Evolutionary conservation across 2,797 vertebrate species (phyloP), one percentile per base, ranked within the genome.

Genomic region (Cynodonichthys magdalenae): DNA sequence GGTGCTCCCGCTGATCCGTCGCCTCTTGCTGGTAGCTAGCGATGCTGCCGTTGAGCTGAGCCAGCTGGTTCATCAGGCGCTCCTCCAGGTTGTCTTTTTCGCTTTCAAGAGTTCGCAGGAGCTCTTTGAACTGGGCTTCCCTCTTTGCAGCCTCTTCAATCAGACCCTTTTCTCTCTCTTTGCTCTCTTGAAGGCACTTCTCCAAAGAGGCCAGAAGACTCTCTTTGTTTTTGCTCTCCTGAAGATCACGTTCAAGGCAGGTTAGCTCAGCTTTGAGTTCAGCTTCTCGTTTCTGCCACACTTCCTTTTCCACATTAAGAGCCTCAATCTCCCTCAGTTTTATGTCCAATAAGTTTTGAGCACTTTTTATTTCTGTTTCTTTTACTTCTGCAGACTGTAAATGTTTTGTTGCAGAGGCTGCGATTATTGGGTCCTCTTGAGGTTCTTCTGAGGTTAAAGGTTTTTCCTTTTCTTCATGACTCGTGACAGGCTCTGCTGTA

Each of bases 11-110:
- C 68, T 94, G 87, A 66, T 97, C 95, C 1, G 92, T 84, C 0
- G 92, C 91, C 73, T 98, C 95, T 77, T 99, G 97, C 84, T 98
- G 97, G 75, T 98, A 99, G 86, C 95, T 94, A 0, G 96, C 98
- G 11, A 99, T 98, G 79, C 95, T 98, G 34, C 98, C 97, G n/a
- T 99, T 99, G 55, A 99, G 94, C 86, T 98, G 96, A 46, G 98
- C 97, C 84, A 99, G 69, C 70, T 99, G 97, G 89, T 99, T 96
- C 98, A 99, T 99, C 41, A 99, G 92, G 63, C 94, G 92, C 79
- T 99, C 98, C 88, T 99, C 98, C 59, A 99, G 89, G 72, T 99
- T 96, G 63, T 99, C 98, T 61, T 97, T 99, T 80, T 99, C 97
- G 0, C 86, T 74, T 69, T 95, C 96, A 4, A 96, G 88, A 0